Conservation (phyloP, 2,888 invertebrate genomes). For the Galerucella pusilla region DNA sequence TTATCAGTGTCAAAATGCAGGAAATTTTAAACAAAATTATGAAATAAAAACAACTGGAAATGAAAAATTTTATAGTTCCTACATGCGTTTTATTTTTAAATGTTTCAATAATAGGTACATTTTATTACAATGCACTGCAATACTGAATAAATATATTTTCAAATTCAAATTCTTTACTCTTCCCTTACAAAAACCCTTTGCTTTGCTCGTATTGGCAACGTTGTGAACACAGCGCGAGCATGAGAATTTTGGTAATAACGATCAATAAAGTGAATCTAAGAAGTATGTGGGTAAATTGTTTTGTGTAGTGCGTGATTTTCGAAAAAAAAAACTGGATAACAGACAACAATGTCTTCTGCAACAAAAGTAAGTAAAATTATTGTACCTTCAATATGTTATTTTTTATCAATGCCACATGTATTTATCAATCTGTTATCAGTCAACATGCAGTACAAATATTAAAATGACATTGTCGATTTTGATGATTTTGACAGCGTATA, state of each 20-base stretch:
- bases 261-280: constrained; percentile 33
- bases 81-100: too few species aligned
- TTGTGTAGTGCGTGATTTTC: constrained; percentile 25
- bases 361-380: constrained; percentile 27
- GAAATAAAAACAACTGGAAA: background rate
- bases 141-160: too few species aligned
- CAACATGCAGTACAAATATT: constrained; percentile 6
- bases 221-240: constrained; percentile 32
- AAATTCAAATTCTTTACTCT: too few species aligned
- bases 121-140: too few species aligned
- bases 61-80: background rate
- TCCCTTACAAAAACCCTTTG: background rate
- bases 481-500: constrained; percentile 3
- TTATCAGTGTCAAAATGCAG: too few species aligned
- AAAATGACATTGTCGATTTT: background rate
- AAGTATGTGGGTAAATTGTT: constrained; percentile 23
- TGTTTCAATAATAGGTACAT: too few species aligned
- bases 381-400: background rate
- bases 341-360: constrained; percentile 21
- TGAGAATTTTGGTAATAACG: constrained; percentile 35
- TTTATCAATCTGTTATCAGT: constrained; percentile 12
- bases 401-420: constrained; percentile 4
- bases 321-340: constrained; percentile 20
- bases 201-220: constrained; percentile 20
- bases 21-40: background rate